Evolutionary conservation across 2,113 vertebrate genomes (phyloP), one percentile per base, ranked within the genome.

Genomic region (Carlito syrichta): DNA sequence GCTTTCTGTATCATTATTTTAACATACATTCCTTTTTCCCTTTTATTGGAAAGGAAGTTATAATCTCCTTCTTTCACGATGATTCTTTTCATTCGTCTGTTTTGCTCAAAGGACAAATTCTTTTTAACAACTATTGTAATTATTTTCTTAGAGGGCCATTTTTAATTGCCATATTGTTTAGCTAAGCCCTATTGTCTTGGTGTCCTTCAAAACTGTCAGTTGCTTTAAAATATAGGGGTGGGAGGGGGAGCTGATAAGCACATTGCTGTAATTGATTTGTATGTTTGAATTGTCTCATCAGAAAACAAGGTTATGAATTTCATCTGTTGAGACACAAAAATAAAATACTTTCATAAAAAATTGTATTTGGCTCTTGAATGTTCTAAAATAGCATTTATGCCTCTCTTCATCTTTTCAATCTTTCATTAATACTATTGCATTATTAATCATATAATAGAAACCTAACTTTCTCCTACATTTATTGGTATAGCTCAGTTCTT

Each of bases 241-340:
- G 98, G 95, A 97, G 98, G 97, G 97, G 98, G 96, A 95, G 96
- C 94, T 98, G 79, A 60, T 98, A 98, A 98, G 94, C 16, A 52
- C 96, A 98, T 97, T 98, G 98, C 98, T 98, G 98, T 98, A 98
- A 98, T 96, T 98, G 94, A 98, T 98, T 99, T 98, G 96, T 98
- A 98, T 96, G 89, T 99, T 98, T 98, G 63, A 98, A 97, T 87
- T 98, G 97, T 98, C 97, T 98, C 98, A 98, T 93, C 96, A 98
- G 93, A 97, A 98, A 98, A 98, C 78, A 98, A 98, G 90, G 77
- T 98, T 98, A 98, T 97, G 54, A 98, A 97, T 98, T 98, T 98
- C 95, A 97, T 98, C 97, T 97, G 94, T 95, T 98, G 76, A 98
- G 86, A 81, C 38, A 96, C 78, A 98, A 98, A 98, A 98, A 97